A percentile compares a stretch with the other conserved stretches of the same genome.
These are phyloP conservation scores for Sarcophaga bullata DNA, from an alignment of 1,140 invertebrate genomes.

Conservation along the genomic window DNA sequence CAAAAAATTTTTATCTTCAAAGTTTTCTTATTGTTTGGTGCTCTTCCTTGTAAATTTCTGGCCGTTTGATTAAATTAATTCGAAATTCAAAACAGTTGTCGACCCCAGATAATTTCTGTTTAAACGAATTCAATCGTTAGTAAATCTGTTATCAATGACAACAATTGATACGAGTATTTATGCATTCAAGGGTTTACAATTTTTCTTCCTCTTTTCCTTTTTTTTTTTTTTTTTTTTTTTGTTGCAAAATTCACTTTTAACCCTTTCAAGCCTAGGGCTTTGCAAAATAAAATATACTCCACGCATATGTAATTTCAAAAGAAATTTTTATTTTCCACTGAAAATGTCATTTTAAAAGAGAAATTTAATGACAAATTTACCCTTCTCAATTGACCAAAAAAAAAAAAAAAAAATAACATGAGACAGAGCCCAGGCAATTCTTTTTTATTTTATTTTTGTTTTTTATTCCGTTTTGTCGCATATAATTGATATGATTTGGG, in stretches of 20 bases:
- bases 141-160: constrained; percentile 19
- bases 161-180: neutral
- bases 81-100: no score
- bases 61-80: no score
- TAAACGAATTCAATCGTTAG: no score
- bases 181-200: neutral
- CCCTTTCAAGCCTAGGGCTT: constrained; percentile 15
- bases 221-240: neutral
- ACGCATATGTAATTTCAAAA: no score
- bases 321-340: neutral
- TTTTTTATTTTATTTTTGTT: no score
- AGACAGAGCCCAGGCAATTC: neutral
- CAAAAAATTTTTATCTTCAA: no score
- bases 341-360: neutral
- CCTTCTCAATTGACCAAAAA: constrained; percentile 2
- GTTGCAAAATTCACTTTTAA: constrained; percentile 1
- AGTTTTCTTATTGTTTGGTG: no score
- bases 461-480: neutral
- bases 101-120: no score
- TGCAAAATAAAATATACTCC: neutral
- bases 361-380: constrained; percentile 12
- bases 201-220: neutral
- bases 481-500: neutral
- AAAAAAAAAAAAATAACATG: no score
- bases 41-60: no score